Conservation (phyloP, 2,888 invertebrate species). For the Miltochrista miniata region DNA sequence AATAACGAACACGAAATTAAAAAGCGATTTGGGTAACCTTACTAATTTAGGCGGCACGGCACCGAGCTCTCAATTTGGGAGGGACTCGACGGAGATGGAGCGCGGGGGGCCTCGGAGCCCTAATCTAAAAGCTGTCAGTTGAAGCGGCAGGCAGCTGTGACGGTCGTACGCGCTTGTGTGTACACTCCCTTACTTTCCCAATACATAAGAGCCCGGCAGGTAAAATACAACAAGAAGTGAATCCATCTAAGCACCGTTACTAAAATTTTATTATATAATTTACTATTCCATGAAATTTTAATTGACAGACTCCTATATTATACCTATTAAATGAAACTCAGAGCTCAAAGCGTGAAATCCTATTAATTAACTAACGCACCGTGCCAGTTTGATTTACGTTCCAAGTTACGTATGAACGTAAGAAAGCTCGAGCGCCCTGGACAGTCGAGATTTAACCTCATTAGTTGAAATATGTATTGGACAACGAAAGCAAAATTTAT, state of each 20-base stretch:
- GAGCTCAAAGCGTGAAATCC: conserved; percentile 53
- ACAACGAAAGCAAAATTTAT: conserved; percentile 63
- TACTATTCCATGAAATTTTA: conserved; percentile 40
- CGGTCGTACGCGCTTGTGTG: conserved; percentile 49
- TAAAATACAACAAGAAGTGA: conserved; percentile 27
- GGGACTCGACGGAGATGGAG: conserved; percentile 51
- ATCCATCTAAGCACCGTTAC: conserved; percentile 18
- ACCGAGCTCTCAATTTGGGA: conserved; percentile 74
- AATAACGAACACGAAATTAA: conserved; percentile 77
- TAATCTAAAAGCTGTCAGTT: conserved; percentile 82
- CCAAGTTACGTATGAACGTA: conserved; percentile 31
- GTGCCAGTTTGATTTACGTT: conserved; percentile 63
- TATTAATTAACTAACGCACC: conserved; percentile 60
- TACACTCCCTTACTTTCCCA: conserved; percentile 42
- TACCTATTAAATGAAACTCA: conserved; percentile 46
- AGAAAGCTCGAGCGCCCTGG: conserved; percentile 47
- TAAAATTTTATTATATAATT: conserved; percentile 13
- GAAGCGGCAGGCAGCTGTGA: conserved; percentile 71
- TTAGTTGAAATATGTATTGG: conserved; percentile 61
- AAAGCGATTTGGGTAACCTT: conserved; percentile 82
- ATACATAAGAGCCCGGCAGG: conserved; percentile 34
- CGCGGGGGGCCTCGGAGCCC: conserved; percentile 55
- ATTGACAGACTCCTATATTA: conserved; percentile 52
- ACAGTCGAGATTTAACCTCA: conserved; percentile 45
- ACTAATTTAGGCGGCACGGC: conserved; percentile 77